Base-by-base conservation (phyloP, 2,797 vertebrate species). In the Psittacula echo region DNA sequence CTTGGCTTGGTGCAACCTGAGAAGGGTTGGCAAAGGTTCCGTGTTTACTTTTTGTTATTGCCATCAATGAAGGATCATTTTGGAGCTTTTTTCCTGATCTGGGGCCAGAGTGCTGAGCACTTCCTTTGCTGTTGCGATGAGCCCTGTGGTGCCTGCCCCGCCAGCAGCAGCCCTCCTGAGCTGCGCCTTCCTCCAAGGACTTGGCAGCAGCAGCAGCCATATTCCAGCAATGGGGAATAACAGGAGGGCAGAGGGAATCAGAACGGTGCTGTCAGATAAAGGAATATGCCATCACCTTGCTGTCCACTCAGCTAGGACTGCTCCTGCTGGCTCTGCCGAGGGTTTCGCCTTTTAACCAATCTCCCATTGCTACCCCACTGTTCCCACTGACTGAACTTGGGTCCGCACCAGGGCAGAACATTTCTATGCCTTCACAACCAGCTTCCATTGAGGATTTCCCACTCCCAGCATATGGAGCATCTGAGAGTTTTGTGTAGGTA, bases 391-490 rank as follows among this genome's bases (percentile, higher is more conserved):
- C 77, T 61, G 85, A 32, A 60, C 85, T 64, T 12, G 61, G 83
- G 74, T 60, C 90, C 58, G 15, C 44, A 74, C 48, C 47, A 78
- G 84, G 78, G 72, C 86, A 83, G 79, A 58, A 68, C 61, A 14
- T 41, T 89, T 62, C 88, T 82, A 30, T 39, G 29, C 61, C 78
- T 96, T 93, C 72, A 90, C 23, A 67, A 76, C 60, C 71, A 95
- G 93, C 87, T 96, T 96, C 91, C 90, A 50, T 56, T 79, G 73
- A 79, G 96, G 76, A n/a, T 96, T 95, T 85, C 95, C 95, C 96
- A 93, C 95, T 92, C 95, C 95, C 97, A 96, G 96, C 75, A 92
- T 45, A 67, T 20, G 53, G 42, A 96, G 81, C 48, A 75, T 89
- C 91, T 94, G 89, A 94, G 84, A 82, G 62, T 67, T 96, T 89